These are phyloP conservation scores for Liparis tanakae DNA, from an alignment of 2,797 vertebrate species.

Conservation along the genomic window DNA sequence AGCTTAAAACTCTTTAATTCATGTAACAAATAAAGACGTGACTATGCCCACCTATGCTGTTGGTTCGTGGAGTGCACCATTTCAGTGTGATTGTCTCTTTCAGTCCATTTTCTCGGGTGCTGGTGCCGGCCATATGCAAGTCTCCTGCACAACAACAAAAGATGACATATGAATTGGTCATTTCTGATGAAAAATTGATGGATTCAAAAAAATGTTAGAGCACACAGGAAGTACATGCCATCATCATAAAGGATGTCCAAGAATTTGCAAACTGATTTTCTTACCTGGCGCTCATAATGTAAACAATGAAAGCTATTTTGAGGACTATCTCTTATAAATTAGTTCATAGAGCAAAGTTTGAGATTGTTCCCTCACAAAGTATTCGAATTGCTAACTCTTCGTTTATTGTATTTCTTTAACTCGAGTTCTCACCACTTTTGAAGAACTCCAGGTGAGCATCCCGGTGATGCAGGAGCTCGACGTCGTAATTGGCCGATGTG, in stretches of 20 bases:
- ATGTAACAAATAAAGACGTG: background rate
- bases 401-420: background rate
- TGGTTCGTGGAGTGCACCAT: slow-evolving; percentile 98
- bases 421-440: slow-evolving; percentile 89
- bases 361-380: background rate
- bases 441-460: slow-evolving; percentile 97
- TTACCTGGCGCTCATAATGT: background rate
- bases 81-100: slow-evolving; percentile 97
- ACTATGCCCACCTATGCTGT: slow-evolving; percentile 70
- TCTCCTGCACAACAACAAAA: slow-evolving; percentile 84
- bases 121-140: slow-evolving; percentile 86
- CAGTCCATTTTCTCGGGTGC: slow-evolving; percentile 90
- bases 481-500: slow-evolving; percentile 98
- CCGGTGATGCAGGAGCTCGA: slow-evolving; percentile 96
- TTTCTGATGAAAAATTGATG: background rate
- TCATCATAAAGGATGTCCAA: background rate
- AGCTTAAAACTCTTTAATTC: background rate
- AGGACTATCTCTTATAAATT: background rate
- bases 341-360: background rate
- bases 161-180: background rate
- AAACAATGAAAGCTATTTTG: slow-evolving; percentile 1
- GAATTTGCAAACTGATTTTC: background rate
- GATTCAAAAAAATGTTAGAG: background rate
- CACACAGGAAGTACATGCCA: background rate
- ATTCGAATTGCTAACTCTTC: background rate